Evolutionary conservation across 1,140 invertebrate species (phyloP).

Genomic region (Lineus longissimus): DNA sequence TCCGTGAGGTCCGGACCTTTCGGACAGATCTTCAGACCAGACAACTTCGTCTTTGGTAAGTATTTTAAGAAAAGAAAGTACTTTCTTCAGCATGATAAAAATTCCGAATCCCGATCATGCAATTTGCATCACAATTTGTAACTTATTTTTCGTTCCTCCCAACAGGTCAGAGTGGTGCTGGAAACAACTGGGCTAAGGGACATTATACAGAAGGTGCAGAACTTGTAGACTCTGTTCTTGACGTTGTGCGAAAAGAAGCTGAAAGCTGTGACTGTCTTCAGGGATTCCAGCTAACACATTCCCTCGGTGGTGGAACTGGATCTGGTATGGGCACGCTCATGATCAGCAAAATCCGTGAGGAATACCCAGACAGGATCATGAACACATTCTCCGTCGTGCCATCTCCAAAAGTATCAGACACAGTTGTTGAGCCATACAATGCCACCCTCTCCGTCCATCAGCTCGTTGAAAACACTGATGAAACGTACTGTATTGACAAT

Average conservation of each 20-base stretch:
- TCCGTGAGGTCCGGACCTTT: constrained; percentile 80
- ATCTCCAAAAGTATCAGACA: constrained; percentile 79
- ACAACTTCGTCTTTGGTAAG: constrained; percentile 76
- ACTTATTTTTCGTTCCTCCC: background rate
- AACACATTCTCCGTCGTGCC: constrained; percentile 87
- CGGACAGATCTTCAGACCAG: constrained; percentile 74
- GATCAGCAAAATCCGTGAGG: constrained; percentile 61
- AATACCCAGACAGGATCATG: constrained; percentile 83
- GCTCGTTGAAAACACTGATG: constrained; percentile 70
- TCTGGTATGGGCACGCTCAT: constrained; percentile 69
- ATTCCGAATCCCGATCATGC: no score
- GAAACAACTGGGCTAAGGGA: constrained; percentile 88
- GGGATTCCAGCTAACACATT: constrained; percentile 65
- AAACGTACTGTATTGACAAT: constrained; percentile 76
- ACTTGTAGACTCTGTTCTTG: constrained; percentile 78
- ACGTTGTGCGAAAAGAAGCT: constrained; percentile 82
- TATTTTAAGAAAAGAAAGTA: background rate
- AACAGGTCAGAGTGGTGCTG: constrained; percentile 67
- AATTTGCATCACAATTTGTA: no score
- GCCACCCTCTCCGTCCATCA: constrained; percentile 69
- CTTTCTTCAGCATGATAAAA: no score
- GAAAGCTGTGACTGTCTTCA: constrained; percentile 69
- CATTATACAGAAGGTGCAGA: constrained; percentile 88
- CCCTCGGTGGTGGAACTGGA: constrained; percentile 76
- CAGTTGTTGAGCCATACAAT: constrained; percentile 75